These are phyloP conservation scores for Silurus lanzhouensis DNA, from an alignment of 2,797 vertebrate genomes.

Conservation along the genomic window DNA sequence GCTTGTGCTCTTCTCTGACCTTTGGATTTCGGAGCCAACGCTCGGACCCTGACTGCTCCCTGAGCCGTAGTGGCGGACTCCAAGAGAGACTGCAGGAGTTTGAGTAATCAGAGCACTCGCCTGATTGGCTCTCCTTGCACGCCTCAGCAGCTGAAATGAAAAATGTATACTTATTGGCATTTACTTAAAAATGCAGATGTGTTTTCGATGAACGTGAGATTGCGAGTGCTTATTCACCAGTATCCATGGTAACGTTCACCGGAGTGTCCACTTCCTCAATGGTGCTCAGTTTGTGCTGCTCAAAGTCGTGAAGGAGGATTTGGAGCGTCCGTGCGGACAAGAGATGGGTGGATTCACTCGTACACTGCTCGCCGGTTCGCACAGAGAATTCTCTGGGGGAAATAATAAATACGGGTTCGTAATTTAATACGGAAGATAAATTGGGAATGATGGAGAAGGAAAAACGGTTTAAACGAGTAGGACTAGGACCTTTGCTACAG, in stretches of 20 bases:
- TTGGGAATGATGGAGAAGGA: neutral
- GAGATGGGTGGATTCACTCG: slow-evolving; percentile 15
- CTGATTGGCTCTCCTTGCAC: neutral
- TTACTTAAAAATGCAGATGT: neutral
- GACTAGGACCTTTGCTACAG: neutral
- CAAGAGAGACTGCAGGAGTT: slow-evolving; percentile 49
- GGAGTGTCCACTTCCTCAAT: slow-evolving; percentile 89
- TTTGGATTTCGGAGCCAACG: slow-evolving; percentile 6
- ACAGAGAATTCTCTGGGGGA: neutral
- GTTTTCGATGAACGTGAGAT: neutral
- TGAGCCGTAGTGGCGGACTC: slow-evolving; percentile 52
- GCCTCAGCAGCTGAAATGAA: slow-evolving; percentile 54
- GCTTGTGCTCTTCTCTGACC: slow-evolving; percentile 17
- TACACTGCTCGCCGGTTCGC: neutral
- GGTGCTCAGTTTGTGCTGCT: slow-evolving; percentile 89
- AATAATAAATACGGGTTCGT: neutral
- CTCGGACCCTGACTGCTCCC: slow-evolving; percentile 36
- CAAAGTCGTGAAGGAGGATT: slow-evolving; percentile 66
- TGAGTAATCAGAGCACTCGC: neutral
- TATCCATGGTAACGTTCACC: slow-evolving; percentile 66
- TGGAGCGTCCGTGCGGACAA: slow-evolving; percentile 53
- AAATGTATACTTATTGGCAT: neutral
- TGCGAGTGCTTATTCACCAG: slow-evolving; percentile 70
- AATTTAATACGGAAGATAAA: neutral
- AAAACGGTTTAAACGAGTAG: neutral